A percentile compares a stretch with the other conserved stretches of the same genome.
phyloP scores from a whole-genome alignment of 1,140 invertebrate genomes.

The Lucilia cuprina region DNA sequence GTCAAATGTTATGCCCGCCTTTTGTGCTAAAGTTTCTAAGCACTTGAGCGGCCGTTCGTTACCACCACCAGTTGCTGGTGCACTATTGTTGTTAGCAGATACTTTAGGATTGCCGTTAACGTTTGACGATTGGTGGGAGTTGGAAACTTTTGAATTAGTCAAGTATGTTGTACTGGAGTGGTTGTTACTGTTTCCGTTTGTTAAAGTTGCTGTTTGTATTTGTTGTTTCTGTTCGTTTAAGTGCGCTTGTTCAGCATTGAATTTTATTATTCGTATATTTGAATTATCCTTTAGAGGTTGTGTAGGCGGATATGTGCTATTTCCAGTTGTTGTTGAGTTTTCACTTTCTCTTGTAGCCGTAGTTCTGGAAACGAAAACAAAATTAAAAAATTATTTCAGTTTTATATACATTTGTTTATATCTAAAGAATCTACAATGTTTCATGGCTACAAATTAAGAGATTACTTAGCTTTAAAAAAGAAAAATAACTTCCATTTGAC shows the following conservation, averaged over 20 bases:
- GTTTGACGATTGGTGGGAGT: neutral
- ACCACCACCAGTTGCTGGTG: neutral
- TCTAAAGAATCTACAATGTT: too few species aligned
- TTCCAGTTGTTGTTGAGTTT: constrained; percentile 32
- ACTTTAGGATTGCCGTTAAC: neutral
- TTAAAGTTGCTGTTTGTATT: constrained; percentile 25
- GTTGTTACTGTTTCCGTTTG: neutral
- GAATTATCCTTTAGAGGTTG: constrained; percentile 58
- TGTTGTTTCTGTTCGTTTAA: constrained; percentile 34
- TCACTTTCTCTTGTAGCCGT: constrained; percentile 39
- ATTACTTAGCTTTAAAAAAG: too few species aligned
- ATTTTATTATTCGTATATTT: constrained; percentile 49
- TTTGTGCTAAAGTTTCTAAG: constrained; percentile 71
- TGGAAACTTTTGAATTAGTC: constrained; percentile 27
- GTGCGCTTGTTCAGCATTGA: constrained; percentile 38
- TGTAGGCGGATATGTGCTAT: constrained; percentile 39
- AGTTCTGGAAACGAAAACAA: neutral
- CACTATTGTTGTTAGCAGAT: neutral
- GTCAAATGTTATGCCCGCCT: constrained; percentile 72
- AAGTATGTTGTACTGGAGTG: neutral
- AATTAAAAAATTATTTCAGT: neutral
- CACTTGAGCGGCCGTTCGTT: constrained; percentile 68
- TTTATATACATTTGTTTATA: too few species aligned
- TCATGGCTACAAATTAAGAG: too few species aligned
- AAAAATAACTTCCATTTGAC: too few species aligned